Evolutionary conservation across 2,113 vertebrate genomes (phyloP).

Genomic region (Phaetusa simplex): DNA sequence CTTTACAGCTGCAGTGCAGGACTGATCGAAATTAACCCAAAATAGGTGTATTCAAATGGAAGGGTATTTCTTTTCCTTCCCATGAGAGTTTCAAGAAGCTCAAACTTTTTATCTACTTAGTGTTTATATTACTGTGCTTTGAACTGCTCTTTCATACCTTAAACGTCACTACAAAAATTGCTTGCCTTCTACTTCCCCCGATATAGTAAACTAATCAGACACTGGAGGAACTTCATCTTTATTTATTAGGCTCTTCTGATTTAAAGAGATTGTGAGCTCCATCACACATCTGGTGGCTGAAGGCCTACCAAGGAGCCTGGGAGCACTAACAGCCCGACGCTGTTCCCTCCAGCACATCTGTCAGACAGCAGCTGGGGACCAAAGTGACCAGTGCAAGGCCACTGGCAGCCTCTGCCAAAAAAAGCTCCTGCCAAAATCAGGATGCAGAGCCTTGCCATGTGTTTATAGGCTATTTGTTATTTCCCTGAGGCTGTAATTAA

Average conservation of each 20-base stretch:
- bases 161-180: not conserved
- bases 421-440: not conserved
- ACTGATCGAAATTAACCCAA: not conserved
- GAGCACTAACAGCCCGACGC: not conserved
- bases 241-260: conserved; percentile 49
- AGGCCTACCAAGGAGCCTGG: not conserved
- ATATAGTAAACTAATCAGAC: conserved; percentile 1
- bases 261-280: conserved; percentile 30
- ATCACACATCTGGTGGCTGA: conserved; percentile 14
- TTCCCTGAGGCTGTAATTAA: not conserved
- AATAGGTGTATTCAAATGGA: not conserved
- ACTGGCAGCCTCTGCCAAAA: not conserved
- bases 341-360: conserved; percentile 20
- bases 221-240: not conserved
- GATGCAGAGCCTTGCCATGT: not conserved
- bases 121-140: not conserved
- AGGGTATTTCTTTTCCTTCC: not conserved
- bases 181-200: not conserved
- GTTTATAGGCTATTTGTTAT: not conserved
- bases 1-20: not conserved
- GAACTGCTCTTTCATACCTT: conserved; percentile 15
- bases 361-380: not conserved
- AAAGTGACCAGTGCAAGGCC: not conserved
- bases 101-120: not conserved
- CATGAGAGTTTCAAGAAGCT: not conserved